Conservation (phyloP, 1,140 invertebrate genomes). For the Cecropterus lyciades region DNA sequence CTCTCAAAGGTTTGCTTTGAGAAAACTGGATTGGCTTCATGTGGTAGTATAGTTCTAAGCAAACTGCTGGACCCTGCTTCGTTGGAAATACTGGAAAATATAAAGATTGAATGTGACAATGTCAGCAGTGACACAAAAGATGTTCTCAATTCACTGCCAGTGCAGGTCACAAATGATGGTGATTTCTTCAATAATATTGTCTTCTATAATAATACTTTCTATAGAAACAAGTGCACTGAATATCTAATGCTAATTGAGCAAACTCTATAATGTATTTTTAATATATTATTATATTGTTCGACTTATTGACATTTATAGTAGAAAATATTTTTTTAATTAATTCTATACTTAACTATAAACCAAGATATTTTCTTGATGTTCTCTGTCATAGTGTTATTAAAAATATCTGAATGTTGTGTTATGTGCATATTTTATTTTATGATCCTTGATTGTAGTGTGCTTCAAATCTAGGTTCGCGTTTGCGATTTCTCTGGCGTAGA, state of each 20-base stretch:
- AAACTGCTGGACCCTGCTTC: conserved; percentile 60
- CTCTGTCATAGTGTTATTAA: conserved; percentile 54
- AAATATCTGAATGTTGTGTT: conserved; percentile 62
- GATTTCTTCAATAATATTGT: conserved; percentile 74
- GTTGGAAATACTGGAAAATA: conserved; percentile 53
- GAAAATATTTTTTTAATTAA: conserved; percentile 58
- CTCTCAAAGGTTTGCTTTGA: conserved; percentile 69
- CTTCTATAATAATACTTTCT: conserved; percentile 77
- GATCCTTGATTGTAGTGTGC: too few species aligned
- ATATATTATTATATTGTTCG: conserved; percentile 38
- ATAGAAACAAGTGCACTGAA: conserved; percentile 72
- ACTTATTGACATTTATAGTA: conserved; percentile 45
- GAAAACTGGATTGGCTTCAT: conserved; percentile 65
- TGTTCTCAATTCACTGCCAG: conserved; percentile 65
- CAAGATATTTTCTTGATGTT: conserved; percentile 51
- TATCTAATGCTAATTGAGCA: conserved; percentile 66
- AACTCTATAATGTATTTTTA: conserved; percentile 54
- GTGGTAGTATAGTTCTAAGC: conserved; percentile 59
- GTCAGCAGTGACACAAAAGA: conserved; percentile 55
- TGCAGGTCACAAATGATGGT: conserved; percentile 67
- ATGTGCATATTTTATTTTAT: too few species aligned
- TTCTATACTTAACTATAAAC: conserved; percentile 48
- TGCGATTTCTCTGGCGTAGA: too few species aligned
- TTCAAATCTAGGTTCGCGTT: too few species aligned
- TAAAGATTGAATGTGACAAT: conserved; percentile 63